These are phyloP conservation scores for Ecliptopera silaceata DNA, from an alignment of 2,888 invertebrate species.

Conservation along the genomic window DNA sequence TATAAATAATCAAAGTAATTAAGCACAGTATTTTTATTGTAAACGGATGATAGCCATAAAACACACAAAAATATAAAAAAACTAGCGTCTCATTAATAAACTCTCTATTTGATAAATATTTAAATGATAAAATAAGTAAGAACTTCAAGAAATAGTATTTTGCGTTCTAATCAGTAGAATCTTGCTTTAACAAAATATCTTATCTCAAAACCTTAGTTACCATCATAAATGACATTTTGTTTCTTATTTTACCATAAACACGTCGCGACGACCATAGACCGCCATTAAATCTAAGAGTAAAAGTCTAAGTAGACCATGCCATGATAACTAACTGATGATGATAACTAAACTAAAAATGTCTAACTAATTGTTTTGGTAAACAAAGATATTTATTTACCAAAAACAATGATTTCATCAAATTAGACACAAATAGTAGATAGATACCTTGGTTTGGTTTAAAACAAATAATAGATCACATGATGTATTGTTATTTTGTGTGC, in stretches of 20 bases:
- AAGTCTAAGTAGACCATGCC: no score
- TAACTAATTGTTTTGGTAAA: no score
- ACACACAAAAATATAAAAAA: neutral
- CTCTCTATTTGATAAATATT: slow-evolving; percentile 3
- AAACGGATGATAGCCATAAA: neutral
- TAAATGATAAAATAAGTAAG: neutral
- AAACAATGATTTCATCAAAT: no score
- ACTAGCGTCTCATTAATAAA: neutral
- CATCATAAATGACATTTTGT: slow-evolving; percentile 12
- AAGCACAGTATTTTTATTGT: neutral
- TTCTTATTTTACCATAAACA: slow-evolving; percentile 11
- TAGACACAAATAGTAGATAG: no score
- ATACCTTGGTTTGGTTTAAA: no score
- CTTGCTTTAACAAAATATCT: slow-evolving; percentile 7
- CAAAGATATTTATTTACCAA: no score
- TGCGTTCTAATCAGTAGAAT: slow-evolving; percentile 13
- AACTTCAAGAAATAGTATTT: neutral
- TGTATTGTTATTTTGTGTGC: no score
- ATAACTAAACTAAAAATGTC: no score
- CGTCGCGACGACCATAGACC: neutral
- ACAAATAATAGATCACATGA: no score
- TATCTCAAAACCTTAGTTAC: slow-evolving; percentile 14
- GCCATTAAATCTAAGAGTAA: slow-evolving; percentile 8
- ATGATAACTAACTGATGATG: no score
- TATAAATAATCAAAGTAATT: no score